Evolutionary conservation across 2,888 invertebrate species (phyloP), one percentile per base, ranked within the genome.

Genomic region (Alitta virens): DNA sequence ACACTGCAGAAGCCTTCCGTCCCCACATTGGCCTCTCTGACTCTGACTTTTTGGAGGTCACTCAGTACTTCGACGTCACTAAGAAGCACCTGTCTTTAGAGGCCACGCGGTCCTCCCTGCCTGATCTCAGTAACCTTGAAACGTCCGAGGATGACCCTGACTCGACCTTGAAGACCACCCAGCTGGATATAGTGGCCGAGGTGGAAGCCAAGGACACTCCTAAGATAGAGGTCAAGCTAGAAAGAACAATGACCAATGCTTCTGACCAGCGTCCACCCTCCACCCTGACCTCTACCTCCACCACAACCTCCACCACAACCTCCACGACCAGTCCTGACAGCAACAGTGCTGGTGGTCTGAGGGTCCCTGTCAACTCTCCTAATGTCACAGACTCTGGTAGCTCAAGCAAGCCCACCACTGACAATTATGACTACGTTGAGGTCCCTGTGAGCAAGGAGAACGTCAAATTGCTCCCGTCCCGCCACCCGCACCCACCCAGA

Each of bases 311-410:
- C 26, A 53, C 56, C n/a, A 65, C 59, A 12, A 65, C 59, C 7
- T 60, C 64, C 23, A 62, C 64, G 18, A 65, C 59, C 23, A 66
- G 60, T 14, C 53, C 51, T 26, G 57, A 56, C 43, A 57, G 61
- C 42, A 55, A 25, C 9, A 40, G 38, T 14, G 26, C 49, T n/a
- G n/a, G 58, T 26, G 64, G 59, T 21, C 33, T 67, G 27, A 46
- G 60, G 14, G 67, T 67, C 3, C 67, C 67, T 14, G 64, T 67
- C 16, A 68, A 68, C 56, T 68, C 68, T 21, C 68, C 68, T n/a
- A 67, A 67, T 33, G 58, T 66, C 27, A 68, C 68, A 9, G 66
- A 66, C 56, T 68, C 68, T 1, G 65, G 65, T n/a, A 59, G 59
- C 18, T 59, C 59, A 7, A 63, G 63, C 26, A 57, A 60, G n/a